Evolutionary conservation across 2,113 vertebrate genomes (phyloP), one percentile per base, ranked within the genome.

Genomic region (Myrmecobius fasciatus): DNA sequence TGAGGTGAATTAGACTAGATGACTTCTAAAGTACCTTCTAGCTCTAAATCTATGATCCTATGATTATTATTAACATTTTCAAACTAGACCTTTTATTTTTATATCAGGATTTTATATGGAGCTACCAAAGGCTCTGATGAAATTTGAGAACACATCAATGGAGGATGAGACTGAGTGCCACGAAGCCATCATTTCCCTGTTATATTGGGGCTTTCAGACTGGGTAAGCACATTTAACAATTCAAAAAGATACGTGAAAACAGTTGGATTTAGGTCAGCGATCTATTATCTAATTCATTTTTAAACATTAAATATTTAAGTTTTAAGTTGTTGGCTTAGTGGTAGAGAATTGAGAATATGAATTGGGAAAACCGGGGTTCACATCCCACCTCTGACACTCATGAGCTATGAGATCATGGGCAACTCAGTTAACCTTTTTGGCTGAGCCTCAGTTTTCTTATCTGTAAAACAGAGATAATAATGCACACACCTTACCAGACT

Each of bases 141-240:
- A 95, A 96, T 91, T 95, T 96, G 94, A 95, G 94, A 95, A 96
- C 31, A 89, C 31, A 89, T 17, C 17, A 48, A 28, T 92, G 93
- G 9, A 46, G 91, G 47, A 67, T 91, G 75, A 92, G 47, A 46
- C 47, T 49, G 83, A 93, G 53, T 9, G 20, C 52, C 93, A 91
- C 51, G 51, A 25, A 94, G 91, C 28, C 92, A 90, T 91, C 91
- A 12, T 91, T 48, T 48, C 83, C 36, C 95, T 89, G 88, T 92
- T 52, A 56, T 83, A 52, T 43, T 93, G 91, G 25, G 91, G 31
- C 93, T 67, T 92, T 9, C 51, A 52, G 93, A 83, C 48, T 47
- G 28, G 94, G 89, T 48, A 53, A 48, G 53, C 89, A 47, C 94
- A 92, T 89, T 89, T 94, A 91, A 48, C 93, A 96, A 94, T 94